phyloP scores from a whole-genome alignment of 35 echinoderm and acorn worm species.

The Ophiothrix spiculata region DNA sequence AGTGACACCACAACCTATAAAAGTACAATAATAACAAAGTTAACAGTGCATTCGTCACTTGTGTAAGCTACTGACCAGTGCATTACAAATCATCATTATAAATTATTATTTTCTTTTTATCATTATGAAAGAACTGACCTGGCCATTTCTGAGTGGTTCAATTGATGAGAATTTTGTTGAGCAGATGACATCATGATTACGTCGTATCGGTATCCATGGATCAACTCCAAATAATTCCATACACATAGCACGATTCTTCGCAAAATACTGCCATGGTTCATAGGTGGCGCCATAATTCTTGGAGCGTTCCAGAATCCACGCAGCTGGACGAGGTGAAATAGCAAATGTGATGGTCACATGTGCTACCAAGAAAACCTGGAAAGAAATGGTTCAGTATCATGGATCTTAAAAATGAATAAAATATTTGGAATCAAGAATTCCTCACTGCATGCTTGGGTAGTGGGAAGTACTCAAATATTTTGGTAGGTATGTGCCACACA shows the following conservation, averaged over 20 bases:
- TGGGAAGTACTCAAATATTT: no score
- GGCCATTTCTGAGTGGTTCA: neutral
- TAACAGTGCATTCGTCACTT: no score
- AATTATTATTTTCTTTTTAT: no score
- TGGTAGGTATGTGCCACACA: no score
- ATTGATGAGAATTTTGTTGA: neutral
- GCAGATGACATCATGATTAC: neutral
- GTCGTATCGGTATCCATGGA: neutral
- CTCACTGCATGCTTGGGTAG: no score
- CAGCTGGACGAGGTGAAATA: neutral
- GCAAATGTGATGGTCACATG: neutral
- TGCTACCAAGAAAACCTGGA: neutral
- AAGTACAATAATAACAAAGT: no score
- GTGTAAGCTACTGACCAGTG: no score
- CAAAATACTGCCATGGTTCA: neutral
- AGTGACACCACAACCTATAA: neutral
- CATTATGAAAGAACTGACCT: no score
- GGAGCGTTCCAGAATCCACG: neutral
- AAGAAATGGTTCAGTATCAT: no score
- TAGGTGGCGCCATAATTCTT: constrained; percentile 14
- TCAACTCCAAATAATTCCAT: neutral
- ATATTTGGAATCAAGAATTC: no score
- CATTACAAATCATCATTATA: no score
- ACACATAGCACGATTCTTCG: neutral
- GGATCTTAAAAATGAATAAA: no score